Conservation (phyloP, 2,113 vertebrate genomes). For the Leptocoma aspasia region DNA sequence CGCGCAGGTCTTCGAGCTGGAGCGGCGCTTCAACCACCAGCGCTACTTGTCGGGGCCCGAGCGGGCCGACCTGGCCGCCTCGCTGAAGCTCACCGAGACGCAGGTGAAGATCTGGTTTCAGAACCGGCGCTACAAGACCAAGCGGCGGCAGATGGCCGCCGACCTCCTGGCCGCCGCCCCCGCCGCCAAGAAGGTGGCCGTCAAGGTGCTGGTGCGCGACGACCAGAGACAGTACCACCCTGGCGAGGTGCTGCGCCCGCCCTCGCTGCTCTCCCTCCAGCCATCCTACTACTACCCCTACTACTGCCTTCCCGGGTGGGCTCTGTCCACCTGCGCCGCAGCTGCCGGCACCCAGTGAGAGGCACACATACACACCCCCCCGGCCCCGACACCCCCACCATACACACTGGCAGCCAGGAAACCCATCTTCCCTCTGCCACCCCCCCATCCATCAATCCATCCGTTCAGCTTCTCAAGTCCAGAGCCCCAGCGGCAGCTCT, state of each 20-base stretch:
- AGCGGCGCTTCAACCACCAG: constrained; percentile 98
- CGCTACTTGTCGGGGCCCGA: constrained; percentile 96
- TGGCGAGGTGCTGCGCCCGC: constrained; percentile 88
- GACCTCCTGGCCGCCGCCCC: constrained; percentile 91
- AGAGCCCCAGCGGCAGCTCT: not conserved
- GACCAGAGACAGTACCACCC: constrained; percentile 97
- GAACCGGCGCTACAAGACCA: constrained; percentile 99
- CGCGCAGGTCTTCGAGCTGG: constrained; percentile 97
- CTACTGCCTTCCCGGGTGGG: constrained; percentile 97
- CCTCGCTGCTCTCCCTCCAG: constrained; percentile 86
- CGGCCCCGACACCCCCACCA: not conserved
- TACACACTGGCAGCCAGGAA: not conserved
- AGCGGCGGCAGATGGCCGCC: constrained; percentile 94
- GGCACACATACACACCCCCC: not conserved
- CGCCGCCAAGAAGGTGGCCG: constrained; percentile 94
- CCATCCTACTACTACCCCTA: constrained; percentile 94
- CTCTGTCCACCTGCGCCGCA: constrained; percentile 86
- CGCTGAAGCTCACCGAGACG: constrained; percentile 96
- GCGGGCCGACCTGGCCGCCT: constrained; percentile 94
- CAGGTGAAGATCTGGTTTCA: constrained; percentile 99
- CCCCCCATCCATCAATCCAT: not conserved
- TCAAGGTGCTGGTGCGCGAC: constrained; percentile 95
- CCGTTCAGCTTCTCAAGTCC: not conserved
- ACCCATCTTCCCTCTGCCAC: not conserved
- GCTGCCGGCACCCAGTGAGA: constrained; percentile 71